phyloP scores from a whole-genome alignment of 2,113 vertebrate genomes.

The Marmota flaviventris region DNA sequence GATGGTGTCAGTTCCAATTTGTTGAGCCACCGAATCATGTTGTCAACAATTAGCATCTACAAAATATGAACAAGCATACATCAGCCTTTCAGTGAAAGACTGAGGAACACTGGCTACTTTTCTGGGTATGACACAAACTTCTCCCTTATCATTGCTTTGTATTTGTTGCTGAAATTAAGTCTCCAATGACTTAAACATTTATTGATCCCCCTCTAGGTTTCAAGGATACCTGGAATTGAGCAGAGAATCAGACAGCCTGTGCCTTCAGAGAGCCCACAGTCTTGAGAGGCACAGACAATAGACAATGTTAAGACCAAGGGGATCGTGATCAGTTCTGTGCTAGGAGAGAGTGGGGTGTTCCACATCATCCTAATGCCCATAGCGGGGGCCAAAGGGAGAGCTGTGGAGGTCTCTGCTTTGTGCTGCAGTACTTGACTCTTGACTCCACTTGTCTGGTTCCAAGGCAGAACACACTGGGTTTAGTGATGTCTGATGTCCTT shows the following conservation, averaged over 20 bases:
- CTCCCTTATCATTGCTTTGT: neutral
- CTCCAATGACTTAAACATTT: neutral
- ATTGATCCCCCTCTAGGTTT: neutral
- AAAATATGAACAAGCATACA: conserved; percentile 80
- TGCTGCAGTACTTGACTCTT: neutral
- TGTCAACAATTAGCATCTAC: conserved; percentile 87
- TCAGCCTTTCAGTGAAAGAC: conserved; percentile 78
- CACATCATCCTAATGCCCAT: neutral
- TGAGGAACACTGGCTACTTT: conserved; percentile 70
- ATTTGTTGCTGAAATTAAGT: conserved; percentile 29
- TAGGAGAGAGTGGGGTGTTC: neutral
- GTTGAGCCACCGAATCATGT: conserved; percentile 83
- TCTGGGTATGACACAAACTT: conserved; percentile 18
- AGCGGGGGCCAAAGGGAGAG: neutral
- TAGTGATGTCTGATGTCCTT: neutral
- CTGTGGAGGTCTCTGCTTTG: neutral
- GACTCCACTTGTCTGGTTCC: neutral
- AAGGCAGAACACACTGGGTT: neutral
- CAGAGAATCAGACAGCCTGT: neutral
- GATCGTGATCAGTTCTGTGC: neutral
- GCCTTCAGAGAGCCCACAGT: neutral
- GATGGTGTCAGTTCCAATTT: conserved; percentile 90
- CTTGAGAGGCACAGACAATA: neutral
- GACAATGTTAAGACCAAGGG: neutral
- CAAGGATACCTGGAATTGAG: neutral